phyloP scores from a whole-genome alignment of 2,888 invertebrate genomes.

The Eurois occulta region DNA sequence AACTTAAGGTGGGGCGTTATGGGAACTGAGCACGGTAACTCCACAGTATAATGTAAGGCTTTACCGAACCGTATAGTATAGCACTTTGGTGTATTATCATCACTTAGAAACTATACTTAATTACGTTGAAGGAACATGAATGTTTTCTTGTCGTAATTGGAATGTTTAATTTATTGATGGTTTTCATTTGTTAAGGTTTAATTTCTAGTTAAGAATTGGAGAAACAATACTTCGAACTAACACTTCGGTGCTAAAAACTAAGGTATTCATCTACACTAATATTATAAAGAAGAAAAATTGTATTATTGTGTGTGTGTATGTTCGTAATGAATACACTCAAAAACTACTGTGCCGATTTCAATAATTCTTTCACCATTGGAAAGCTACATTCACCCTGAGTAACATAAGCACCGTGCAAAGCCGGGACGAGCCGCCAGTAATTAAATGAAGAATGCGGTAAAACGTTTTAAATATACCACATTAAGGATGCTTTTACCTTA shows the following conservation, averaged over 20 bases:
- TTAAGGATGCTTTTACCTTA: no score
- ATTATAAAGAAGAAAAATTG: no score
- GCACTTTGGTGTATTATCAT: constrained; percentile 82
- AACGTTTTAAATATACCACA: neutral
- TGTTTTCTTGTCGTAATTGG: constrained; percentile 27
- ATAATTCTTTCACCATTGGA: no score
- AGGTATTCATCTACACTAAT: no score
- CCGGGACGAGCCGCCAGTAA: no score
- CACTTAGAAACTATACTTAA: constrained; percentile 70
- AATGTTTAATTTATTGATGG: constrained; percentile 10
- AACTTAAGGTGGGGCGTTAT: constrained; percentile 90
- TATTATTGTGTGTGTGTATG: no score
- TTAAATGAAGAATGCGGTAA: neutral
- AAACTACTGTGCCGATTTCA: no score
- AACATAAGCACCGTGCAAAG: no score
- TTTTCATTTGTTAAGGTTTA: neutral
- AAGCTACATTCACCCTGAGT: no score
- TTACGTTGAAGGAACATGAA: constrained; percentile 16
- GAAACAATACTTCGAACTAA: neutral
- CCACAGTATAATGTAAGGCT: constrained; percentile 83
- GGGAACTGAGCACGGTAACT: constrained; percentile 90
- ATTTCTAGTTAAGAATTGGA: neutral
- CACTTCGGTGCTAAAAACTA: neutral
- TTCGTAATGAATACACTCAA: no score
- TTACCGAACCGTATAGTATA: constrained; percentile 85